phyloP scores from a whole-genome alignment of 2,888 invertebrate species.

The Eulithis testata region DNA sequence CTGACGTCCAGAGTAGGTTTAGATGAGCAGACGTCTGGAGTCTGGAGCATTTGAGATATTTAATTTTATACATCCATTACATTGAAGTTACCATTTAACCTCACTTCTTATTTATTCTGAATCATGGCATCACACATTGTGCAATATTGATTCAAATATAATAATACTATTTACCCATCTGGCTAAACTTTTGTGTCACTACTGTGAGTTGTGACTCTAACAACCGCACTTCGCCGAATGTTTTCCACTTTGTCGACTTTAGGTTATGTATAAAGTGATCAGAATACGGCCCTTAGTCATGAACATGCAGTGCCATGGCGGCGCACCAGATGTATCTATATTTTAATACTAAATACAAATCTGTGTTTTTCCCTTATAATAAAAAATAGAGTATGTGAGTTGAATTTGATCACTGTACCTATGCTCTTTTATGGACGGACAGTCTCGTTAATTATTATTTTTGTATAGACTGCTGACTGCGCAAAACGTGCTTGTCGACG shows the following conservation, averaged over 20 bases:
- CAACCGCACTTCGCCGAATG: too few species aligned
- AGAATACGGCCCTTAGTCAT: background rate
- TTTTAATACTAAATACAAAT: background rate
- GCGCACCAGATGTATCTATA: conserved; percentile 5
- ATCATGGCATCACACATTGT: conserved; percentile 23
- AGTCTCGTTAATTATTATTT: background rate
- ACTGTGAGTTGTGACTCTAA: too few species aligned
- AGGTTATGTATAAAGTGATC: background rate
- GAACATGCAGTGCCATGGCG: conserved; percentile 14
- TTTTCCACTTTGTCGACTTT: too few species aligned
- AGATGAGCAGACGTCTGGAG: conserved; percentile 9
- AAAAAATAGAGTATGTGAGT: background rate
- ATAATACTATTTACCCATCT: too few species aligned
- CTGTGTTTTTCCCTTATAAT: too few species aligned
- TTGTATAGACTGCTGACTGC: background rate
- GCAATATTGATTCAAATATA: conserved; percentile 20
- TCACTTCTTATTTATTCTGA: conserved; percentile 22
- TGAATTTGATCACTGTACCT: background rate
- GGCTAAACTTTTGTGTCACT: too few species aligned
- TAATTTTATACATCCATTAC: conserved; percentile 20
- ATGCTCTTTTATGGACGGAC: background rate
- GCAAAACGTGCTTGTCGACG: background rate
- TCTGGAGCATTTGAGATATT: conserved; percentile 7
- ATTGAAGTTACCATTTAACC: conserved; percentile 32
- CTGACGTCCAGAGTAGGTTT: conserved; percentile 51